phyloP scores from a whole-genome alignment of 2,113 vertebrate genomes.

The Ameiurus melas region DNA sequence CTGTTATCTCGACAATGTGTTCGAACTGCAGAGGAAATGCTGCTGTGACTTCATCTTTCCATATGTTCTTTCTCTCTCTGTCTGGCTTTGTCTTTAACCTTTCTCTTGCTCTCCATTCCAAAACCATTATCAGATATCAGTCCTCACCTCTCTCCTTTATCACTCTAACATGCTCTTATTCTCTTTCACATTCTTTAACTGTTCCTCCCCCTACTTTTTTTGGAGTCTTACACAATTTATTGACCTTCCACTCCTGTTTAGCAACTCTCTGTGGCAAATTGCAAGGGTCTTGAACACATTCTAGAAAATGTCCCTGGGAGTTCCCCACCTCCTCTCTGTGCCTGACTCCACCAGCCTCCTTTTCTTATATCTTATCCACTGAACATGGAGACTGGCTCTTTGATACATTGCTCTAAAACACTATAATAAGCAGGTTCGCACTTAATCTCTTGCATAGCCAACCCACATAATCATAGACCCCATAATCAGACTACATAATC shows the following conservation, averaged over 20 bases:
- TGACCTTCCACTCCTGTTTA: slow-evolving; percentile 9
- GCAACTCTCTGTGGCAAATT: not conserved
- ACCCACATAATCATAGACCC: slow-evolving; percentile 19
- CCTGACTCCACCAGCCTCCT: not conserved
- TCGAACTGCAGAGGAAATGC: slow-evolving; percentile 39
- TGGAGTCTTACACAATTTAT: slow-evolving; percentile 19
- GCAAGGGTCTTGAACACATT: not conserved
- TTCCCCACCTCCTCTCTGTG: not conserved
- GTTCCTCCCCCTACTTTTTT: not conserved
- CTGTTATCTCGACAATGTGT: slow-evolving; percentile 38
- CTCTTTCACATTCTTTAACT: slow-evolving; percentile 16
- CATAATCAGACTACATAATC: not conserved
- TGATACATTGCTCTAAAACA: not conserved
- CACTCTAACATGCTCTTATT: not conserved
- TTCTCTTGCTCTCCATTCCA: not conserved
- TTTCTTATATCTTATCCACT: not conserved
- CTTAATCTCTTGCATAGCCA: slow-evolving; percentile 1
- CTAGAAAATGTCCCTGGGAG: slow-evolving; percentile 21
- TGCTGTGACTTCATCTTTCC: slow-evolving; percentile 6
- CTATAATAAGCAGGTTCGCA: slow-evolving; percentile 29
- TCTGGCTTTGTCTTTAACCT: not conserved
- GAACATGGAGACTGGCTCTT: not conserved
- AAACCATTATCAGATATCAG: not conserved
- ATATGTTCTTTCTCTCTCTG: not conserved
- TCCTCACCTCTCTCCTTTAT: slow-evolving; percentile 7